Conservation (phyloP, 2,797 vertebrate species). For the Aeoliscus strigatus region DNA sequence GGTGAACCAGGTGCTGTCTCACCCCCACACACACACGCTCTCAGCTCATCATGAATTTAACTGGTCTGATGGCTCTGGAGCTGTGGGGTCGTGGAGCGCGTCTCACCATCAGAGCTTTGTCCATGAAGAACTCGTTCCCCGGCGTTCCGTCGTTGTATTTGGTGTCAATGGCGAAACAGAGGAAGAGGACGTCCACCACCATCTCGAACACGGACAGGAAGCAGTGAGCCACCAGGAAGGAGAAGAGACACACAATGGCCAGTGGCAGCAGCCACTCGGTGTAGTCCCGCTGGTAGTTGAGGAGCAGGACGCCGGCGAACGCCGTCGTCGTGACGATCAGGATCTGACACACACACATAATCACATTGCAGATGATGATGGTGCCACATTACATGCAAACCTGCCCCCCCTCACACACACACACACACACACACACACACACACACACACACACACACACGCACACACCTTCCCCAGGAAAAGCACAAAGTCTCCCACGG, state of each 20-base stretch:
- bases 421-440: not conserved
- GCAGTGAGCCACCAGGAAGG: slow-evolving; percentile 96
- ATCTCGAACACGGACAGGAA: slow-evolving; percentile 99
- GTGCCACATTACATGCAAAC: no score
- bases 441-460: slow-evolving; percentile 1
- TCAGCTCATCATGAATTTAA: no score
- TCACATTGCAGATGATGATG: no score
- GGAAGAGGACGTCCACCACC: slow-evolving; percentile 96
- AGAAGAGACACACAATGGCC: slow-evolving; percentile 92
- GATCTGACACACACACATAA: slow-evolving; percentile 66
- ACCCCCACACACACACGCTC: no score
- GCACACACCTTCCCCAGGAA: slow-evolving; percentile 94
- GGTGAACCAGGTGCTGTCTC: no score
- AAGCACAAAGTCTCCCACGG: slow-evolving; percentile 94
- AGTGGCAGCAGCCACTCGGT: slow-evolving; percentile 95
- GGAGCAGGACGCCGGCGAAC: slow-evolving; percentile 87
- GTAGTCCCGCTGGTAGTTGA: slow-evolving; percentile 93
- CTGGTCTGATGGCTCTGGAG: no score
- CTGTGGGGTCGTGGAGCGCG: not conserved
- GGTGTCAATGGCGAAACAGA: slow-evolving; percentile 96
- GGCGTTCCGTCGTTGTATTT: slow-evolving; percentile 97
- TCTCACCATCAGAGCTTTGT: slow-evolving; percentile 95
- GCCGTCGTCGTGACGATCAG: slow-evolving; percentile 91
- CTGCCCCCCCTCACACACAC: no score
- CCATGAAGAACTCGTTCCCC: slow-evolving; percentile 97